Base-by-base conservation (phyloP, 1,140 invertebrate genomes). In the Cotesia chilonis region DNA sequence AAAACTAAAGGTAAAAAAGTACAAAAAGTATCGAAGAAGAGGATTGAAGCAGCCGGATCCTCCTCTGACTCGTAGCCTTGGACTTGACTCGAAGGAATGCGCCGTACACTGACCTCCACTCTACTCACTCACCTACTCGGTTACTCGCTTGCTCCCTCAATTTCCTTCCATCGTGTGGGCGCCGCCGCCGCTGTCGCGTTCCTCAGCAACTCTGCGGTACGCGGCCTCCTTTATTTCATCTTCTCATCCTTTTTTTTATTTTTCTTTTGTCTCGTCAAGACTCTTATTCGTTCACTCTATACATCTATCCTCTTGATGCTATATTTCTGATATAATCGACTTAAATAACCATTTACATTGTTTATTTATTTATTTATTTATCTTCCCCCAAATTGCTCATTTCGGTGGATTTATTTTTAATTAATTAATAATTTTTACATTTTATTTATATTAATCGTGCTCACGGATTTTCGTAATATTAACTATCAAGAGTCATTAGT, bases 21-120 rank as follows among this genome's bases (percentile, higher is more conserved):
- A 60, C 14, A 60, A 70, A 37, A 57, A 17, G 51, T 9, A 38
- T 6, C 12, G 52, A 52, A 14, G 12, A 51, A 35, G 60, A 69
- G 17, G 54, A 36, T 10, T 47, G 61, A 47, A 47, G 51, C 68
- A 59, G 68, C 52, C 63, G 28, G 52, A 70, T 38, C 52, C 20
- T 64, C 59, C 63, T 73, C 59, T 70, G 6, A 54, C 12, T 60
- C 68, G 79, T 83, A 83, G 79, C 83, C 82, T 84, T 84, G 83
- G 82, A 84, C 83, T 84, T 84, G 83, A 84, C 81, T 83, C 78
- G 72, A 74, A 80, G 81, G 83, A 84, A 84, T 84, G 83, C 74
- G 67, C 76, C 79, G 83, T 83, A 76, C 83, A 84, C 80, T 84
- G 83, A 84, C 81, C 80, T 75, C 79, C 65, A 71, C 74, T 79